These are phyloP conservation scores for Astropecten irregularis DNA, from an alignment of 53 echinoderm and acorn worm genomes.

Conservation along the genomic window DNA sequence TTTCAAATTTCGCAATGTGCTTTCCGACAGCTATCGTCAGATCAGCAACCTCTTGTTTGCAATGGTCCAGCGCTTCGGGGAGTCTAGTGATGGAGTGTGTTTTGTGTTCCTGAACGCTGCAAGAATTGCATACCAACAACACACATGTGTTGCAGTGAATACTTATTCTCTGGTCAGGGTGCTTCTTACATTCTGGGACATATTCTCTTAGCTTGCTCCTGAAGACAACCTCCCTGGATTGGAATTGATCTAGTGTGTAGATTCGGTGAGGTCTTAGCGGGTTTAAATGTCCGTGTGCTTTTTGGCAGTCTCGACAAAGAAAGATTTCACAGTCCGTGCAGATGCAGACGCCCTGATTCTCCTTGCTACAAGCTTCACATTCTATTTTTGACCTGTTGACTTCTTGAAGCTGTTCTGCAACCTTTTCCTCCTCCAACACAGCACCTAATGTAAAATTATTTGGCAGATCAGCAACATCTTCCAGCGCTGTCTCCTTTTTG, in stretches of 20 bases:
- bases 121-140: background rate
- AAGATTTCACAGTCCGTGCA: slow-evolving; percentile 1
- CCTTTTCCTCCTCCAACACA: background rate
- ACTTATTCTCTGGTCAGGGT: background rate
- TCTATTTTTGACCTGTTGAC: background rate
- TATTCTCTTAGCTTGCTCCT: slow-evolving; percentile 5
- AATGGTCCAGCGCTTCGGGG: background rate
- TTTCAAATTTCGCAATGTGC: background rate
- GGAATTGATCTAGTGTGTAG: background rate
- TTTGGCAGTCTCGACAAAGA: slow-evolving; percentile 5
- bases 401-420: background rate
- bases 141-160: background rate
- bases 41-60: background rate
- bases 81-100: background rate
- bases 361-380: background rate
- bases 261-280: slow-evolving; percentile 4
- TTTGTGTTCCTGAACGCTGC: background rate
- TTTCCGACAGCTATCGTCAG: background rate
- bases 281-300: background rate
- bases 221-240: background rate
- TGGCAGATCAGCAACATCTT: background rate
- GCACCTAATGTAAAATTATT: background rate
- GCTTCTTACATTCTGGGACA: slow-evolving; percentile 9
- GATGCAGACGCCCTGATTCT: background rate
- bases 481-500: background rate